Percentiles rank a stretch among this genome's conserved stretches.
phyloP scores from a whole-genome alignment of 2,113 vertebrate species.

The Nematolebias whitei region DNA sequence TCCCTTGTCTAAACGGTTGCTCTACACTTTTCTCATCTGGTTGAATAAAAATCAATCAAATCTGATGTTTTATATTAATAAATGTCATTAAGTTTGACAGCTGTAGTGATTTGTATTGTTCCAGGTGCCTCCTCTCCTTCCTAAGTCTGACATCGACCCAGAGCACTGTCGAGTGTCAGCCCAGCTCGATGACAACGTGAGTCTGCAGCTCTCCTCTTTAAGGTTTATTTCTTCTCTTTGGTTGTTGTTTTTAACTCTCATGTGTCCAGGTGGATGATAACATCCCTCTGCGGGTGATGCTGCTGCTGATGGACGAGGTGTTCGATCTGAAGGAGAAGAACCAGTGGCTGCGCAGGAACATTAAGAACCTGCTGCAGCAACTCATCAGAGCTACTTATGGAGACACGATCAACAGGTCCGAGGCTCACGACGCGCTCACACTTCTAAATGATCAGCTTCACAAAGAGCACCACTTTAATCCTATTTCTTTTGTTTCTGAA shows the following conservation, averaged over 20 bases:
- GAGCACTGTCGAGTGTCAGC: constrained; percentile 96
- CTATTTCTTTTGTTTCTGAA: constrained; percentile 67
- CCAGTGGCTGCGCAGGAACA: constrained; percentile 98
- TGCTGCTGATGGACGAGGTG: constrained; percentile 98
- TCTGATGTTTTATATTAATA: background rate
- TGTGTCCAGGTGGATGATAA: constrained; percentile 93
- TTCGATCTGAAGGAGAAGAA: constrained; percentile 99
- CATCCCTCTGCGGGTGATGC: constrained; percentile 95
- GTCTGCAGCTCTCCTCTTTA: constrained; percentile 51
- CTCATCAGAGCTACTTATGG: constrained; percentile 97
- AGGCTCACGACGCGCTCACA: background rate
- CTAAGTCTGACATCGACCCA: constrained; percentile 91
- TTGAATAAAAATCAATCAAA: too few species aligned
- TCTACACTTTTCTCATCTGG: too few species aligned
- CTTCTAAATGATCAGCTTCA: background rate
- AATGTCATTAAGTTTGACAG: too few species aligned
- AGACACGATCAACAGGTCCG: constrained; percentile 96
- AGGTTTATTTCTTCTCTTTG: background rate
- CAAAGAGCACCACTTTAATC: background rate
- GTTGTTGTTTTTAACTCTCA: background rate
- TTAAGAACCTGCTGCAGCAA: constrained; percentile 97
- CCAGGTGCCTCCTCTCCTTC: constrained; percentile 92
- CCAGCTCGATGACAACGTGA: constrained; percentile 96
- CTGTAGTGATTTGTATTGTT: background rate
- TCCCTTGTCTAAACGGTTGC: too few species aligned